Evolutionary conservation across 2,797 vertebrate genomes (phyloP), one percentile per base, ranked within the genome.

Genomic region (Esox lucius): DNA sequence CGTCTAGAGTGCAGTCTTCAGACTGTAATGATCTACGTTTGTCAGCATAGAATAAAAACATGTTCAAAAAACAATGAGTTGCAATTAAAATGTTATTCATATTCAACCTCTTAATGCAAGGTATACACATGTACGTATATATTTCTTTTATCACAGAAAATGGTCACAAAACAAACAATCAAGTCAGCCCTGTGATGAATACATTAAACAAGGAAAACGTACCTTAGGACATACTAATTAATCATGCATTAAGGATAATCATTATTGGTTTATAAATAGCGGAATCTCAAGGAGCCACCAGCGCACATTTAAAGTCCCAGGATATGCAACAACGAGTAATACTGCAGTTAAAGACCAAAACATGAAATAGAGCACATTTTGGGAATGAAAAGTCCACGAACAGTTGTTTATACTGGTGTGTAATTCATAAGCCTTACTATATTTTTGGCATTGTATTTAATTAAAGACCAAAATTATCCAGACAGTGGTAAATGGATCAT

Each of bases 241-340:
- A 91, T 92, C 91, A 92, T 92, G 90, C 91, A 92, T 93, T 86
- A 89, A 92, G 91, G 86, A 91, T 92, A 93, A 93, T 92, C 88
- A 92, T 87, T 93, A 92, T 93, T 92, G 90, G 91, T 92, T 93
- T 92, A 90, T 88, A 87, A 91, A 88, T 68, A 79, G 80, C 46
- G 79, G 87, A 81, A 78, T 90, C 87, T 91, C 83, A 86, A 24
- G 78, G 83, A 89, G 89, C 91, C 89, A 89, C 88, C 80, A 90
- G 88, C 89, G 85, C 80, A 86, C 82, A 83, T 83, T 81, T 87
- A 84, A 33, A 86, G 82, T 91, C 89, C 88, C 89, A 87, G 88
- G 89, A 91, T 91, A 86, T 91, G 91, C 91, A 93, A 93, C 89
- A 87, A 87, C 86, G 74, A 86, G 90, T 88, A 93, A 93, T 85